Percentiles rank a stretch among this genome's conserved stretches.
phyloP scores from a whole-genome alignment of 2,888 invertebrate species.

The Glaucopsyche alexis region DNA sequence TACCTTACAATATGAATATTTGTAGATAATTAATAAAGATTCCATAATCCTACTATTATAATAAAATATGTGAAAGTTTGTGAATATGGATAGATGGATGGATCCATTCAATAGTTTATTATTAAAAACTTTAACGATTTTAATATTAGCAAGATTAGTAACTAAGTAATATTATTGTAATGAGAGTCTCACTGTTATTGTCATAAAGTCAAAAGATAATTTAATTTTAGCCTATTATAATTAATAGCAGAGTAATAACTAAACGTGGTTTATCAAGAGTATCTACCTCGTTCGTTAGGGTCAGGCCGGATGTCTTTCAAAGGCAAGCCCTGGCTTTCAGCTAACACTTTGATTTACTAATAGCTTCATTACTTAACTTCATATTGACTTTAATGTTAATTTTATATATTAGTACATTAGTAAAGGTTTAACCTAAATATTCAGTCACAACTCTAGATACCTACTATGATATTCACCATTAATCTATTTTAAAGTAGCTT shows the following conservation, averaged over 20 bases:
- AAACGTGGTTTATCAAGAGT: slow-evolving; percentile 31
- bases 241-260: neutral
- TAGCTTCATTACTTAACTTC: neutral
- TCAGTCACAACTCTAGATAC: neutral
- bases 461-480: neutral
- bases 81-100: too few species aligned
- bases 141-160: too few species aligned
- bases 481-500: too few species aligned
- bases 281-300: slow-evolving; percentile 46
- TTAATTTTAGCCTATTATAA: neutral
- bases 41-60: too few species aligned
- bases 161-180: too few species aligned
- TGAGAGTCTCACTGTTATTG: neutral
- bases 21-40: too few species aligned
- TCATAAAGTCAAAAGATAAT: neutral
- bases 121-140: too few species aligned
- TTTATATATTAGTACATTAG: too few species aligned
- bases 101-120: too few species aligned
- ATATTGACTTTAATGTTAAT: neutral
- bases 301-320: slow-evolving; percentile 48
- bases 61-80: too few species aligned
- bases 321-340: slow-evolving; percentile 59
- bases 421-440: neutral
- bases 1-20: too few species aligned
- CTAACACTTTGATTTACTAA: slow-evolving; percentile 56